Conservation (phyloP, 2,797 vertebrate species). For the Tadarida brasiliensis region DNA sequence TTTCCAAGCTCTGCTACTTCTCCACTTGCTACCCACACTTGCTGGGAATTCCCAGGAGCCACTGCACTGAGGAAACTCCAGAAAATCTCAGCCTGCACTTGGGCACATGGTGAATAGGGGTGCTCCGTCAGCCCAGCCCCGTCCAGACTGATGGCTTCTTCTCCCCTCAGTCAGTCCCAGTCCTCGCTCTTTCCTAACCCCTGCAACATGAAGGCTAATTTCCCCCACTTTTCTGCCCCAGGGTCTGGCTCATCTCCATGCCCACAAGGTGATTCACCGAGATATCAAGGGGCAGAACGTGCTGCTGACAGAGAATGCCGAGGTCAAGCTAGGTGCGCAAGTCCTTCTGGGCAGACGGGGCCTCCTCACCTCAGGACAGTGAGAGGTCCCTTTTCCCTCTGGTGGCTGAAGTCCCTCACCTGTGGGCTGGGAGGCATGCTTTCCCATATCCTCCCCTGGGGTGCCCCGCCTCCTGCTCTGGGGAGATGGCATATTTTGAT, state of each 20-base stretch:
- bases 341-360: neutral
- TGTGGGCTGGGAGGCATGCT: neutral
- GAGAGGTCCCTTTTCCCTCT: neutral
- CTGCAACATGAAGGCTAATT: neutral
- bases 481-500: neutral
- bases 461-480: neutral
- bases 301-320: constrained; percentile 95
- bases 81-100: neutral
- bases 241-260: constrained; percentile 96
- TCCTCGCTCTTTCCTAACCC: neutral
- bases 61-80: neutral
- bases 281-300: constrained; percentile 98
- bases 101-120: neutral
- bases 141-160: accelerated
- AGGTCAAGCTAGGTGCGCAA: constrained; percentile 95
- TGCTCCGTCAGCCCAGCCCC: neutral
- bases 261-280: constrained; percentile 96
- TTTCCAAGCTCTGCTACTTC: neutral
- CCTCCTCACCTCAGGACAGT: neutral
- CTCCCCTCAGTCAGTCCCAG: neutral
- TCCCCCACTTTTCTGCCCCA: constrained; percentile 74
- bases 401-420: neutral
- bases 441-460: neutral
- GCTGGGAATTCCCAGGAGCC: neutral
- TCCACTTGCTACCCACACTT: neutral